These are phyloP conservation scores for Ciconia boyciana DNA, from an alignment of 2,113 vertebrate genomes.

Conservation along the genomic window DNA sequence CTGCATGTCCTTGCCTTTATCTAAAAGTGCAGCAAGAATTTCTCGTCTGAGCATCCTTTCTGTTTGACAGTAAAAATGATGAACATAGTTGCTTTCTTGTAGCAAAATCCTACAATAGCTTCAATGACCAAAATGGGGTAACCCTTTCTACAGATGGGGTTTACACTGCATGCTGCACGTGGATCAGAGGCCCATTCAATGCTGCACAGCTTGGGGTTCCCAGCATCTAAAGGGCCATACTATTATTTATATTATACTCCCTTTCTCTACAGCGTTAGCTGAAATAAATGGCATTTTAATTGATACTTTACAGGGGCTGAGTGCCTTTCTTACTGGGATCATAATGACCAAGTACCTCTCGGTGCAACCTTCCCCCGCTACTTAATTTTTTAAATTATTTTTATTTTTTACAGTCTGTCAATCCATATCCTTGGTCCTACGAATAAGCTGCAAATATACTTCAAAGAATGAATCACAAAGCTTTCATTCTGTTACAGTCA, in stretches of 20 bases:
- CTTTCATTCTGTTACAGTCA: neutral
- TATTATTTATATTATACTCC: neutral
- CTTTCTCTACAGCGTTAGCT: neutral
- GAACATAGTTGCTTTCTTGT: neutral
- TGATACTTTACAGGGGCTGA: neutral
- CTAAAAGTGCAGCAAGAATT: neutral
- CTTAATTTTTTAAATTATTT: neutral
- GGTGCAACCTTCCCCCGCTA: accelerated
- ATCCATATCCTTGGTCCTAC: neutral
- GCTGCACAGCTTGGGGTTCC: neutral
- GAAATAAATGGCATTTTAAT: neutral
- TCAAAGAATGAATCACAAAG: neutral
- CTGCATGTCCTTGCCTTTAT: neutral
- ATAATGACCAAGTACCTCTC: neutral
- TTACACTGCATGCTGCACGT: neutral
- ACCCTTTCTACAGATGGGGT: neutral
- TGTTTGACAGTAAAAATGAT: neutral
- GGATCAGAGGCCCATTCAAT: neutral
- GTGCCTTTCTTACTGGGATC: neutral
- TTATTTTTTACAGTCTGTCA: neutral
- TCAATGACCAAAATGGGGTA: neutral
- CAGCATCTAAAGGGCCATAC: neutral
- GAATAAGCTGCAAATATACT: neutral
- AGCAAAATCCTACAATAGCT: neutral
- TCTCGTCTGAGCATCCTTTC: neutral